Base-by-base conservation (phyloP, 2,797 vertebrate species). In the Taenioides sp. region DNA sequence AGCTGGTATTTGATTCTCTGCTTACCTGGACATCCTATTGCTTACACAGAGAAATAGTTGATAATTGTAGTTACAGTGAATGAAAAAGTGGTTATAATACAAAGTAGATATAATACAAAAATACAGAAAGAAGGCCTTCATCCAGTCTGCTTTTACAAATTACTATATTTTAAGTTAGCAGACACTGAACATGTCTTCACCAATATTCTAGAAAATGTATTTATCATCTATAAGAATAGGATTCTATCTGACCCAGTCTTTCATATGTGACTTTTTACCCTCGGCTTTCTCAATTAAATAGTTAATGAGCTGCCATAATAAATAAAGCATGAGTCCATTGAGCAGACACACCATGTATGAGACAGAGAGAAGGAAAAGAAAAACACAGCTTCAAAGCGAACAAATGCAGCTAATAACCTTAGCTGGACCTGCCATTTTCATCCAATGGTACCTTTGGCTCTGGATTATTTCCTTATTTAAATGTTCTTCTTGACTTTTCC, bases 121-220 rank as follows among this genome's bases (percentile, higher is more conserved):
- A 62, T 62, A 37, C 18, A 4, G 27, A 20, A 28, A 28, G 7
- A 37, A 20, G 23, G 1, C 25, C 25, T 27, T 27, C 25, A 27
- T 27, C 25, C 25, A 83, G 78, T 80, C 81, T 86, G 79, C 72
- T 75, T 85, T 84, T 81, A 78, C 78, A 90, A 86, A 84, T 90
- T 80, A 87, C 80, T 86, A 85, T 86, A 74, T 87, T 90, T 87
- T 80, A 86, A 88, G 74, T 82, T 88, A 81, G 84, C 81, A 89
- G 80, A 83, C 76, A 74, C 63, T 34, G 70, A 37, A 18, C 63
- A 65, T 74, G 64, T 47, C 61, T 22, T 28, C 47, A 58, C 61
- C 61, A 28, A 69, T 82, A 74, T 67, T 28, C 75, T 47, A 60
- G 50, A 83, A 31, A 43, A 47, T 47, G 12, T 47, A 47, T 16